Base-by-base conservation (phyloP, 2,888 invertebrate genomes). In the Empis stercorea region DNA sequence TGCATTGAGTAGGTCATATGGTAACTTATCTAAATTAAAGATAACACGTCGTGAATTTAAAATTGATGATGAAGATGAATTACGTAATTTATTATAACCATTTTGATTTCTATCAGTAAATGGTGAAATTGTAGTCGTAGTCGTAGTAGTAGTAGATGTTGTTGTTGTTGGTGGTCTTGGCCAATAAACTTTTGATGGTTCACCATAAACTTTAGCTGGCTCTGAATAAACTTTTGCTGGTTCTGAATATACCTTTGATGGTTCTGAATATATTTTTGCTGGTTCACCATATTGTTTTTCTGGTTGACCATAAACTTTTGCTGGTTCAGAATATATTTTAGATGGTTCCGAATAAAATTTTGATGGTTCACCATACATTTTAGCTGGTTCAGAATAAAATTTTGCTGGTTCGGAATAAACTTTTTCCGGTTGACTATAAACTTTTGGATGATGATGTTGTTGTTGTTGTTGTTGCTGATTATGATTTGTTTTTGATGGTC, bases 321-420 rank as follows among this genome's bases (percentile, higher is more conserved):
- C 75, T 0, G 79, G 79, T 54, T 75, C 72, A 5, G 73, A 71
- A 54, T 76, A 76, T 17, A 75, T 68, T 55, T 75, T 76, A 1
- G 76, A 72, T 0, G 80, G 80, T 58, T 78, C 76, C 14, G 76
- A 73, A 56, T 76, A 76, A 15, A 73, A 61, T 51, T 72, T 73
- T 1, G 72, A 67, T 0, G 74, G 73, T 39, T 71, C 66, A 43
- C 71, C 65, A 57, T 75, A 76, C 47, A 73, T 60, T 55, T 72
- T 71, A 1, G 71, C 64, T 0, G 73, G 72, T 47, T 73, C 70
- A 1, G 72, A 65, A 55, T 75, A 75, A 14, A 73, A 65, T 50
- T 72, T 73, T 1, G 79, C 74, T 1, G 79, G 78, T 57, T 74
- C 72, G 2, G 68, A 59, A 55, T 72, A 71, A 11, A 68, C 58